These are phyloP conservation scores for Tachysurus vachellii DNA, from an alignment of 2,113 vertebrate species.

Conservation along the genomic window DNA sequence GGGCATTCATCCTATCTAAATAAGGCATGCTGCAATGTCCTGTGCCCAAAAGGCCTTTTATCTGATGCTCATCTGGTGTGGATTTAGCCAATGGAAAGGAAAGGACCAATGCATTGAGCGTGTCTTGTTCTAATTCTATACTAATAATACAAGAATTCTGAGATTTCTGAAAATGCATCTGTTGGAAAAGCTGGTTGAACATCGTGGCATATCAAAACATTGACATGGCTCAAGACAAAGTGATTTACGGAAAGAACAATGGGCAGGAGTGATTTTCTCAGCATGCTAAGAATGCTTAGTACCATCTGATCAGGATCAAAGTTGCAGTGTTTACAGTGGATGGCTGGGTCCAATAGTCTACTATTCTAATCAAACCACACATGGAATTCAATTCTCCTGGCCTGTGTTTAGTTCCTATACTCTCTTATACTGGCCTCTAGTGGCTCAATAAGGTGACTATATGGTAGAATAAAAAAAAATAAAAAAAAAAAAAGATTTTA, in stretches of 20 bases:
- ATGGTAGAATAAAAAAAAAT: not conserved
- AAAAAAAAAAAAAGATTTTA: not conserved
- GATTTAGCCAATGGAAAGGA: conserved; percentile 4
- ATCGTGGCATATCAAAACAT: conserved; percentile 6
- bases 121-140: conserved; percentile 34
- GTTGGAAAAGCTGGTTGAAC: conserved; percentile 61
- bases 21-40: conserved; percentile 51
- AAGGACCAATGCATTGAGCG: conserved; percentile 1
- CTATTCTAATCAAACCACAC: not conserved
- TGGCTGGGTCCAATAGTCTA: conserved; percentile 6
- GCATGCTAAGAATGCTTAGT: conserved; percentile 23
- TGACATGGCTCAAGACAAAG: conserved; percentile 20
- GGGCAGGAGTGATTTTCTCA: conserved; percentile 1
- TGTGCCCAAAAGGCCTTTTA: conserved; percentile 51
- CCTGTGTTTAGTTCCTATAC: not conserved
- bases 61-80: conserved; percentile 48
- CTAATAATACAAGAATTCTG: conserved; percentile 38
- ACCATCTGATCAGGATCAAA: conserved; percentile 11
- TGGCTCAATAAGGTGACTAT: conserved; percentile 28
- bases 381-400: not conserved
- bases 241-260: conserved; percentile 31
- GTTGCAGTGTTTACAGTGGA: conserved; percentile 1
- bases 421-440: conserved; percentile 44
- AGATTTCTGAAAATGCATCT: conserved; percentile 49
- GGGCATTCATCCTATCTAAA: conserved; percentile 44